A percentile compares a stretch with the other conserved stretches of the same genome.
phyloP scores from a whole-genome alignment of 53 echinoderm and acorn worm genomes.

The Crossaster papposus region DNA sequence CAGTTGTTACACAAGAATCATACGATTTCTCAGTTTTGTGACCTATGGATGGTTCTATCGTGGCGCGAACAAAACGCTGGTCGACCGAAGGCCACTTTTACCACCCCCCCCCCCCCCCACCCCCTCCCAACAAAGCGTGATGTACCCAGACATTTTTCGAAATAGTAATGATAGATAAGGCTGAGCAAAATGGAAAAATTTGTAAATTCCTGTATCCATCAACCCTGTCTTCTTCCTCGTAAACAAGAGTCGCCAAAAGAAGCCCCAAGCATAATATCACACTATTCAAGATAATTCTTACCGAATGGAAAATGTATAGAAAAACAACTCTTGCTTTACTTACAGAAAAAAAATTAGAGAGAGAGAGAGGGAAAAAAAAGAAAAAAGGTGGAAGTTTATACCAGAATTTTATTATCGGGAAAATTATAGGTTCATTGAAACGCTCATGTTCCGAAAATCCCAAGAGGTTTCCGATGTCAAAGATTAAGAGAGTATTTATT shows the following conservation, averaged over 20 bases:
- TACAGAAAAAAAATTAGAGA: background rate
- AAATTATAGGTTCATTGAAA: background rate
- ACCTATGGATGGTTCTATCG: too few relatives aligned
- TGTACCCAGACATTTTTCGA: too few relatives aligned
- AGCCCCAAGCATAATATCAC: background rate
- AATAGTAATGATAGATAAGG: too few relatives aligned
- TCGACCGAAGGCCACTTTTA: too few relatives aligned
- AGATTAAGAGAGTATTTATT: conserved; percentile 10
- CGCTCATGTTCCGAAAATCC: background rate
- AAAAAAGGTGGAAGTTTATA: background rate
- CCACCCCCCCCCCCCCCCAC: too few relatives aligned
- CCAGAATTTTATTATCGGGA: background rate
- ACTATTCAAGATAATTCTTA: background rate
- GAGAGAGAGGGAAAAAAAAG: background rate
- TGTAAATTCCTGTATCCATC: background rate
- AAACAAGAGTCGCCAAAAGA: background rate
- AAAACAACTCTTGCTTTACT: background rate
- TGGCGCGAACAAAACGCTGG: too few relatives aligned
- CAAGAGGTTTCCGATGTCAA: background rate
- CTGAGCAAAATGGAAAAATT: background rate
- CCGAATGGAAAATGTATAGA: background rate
- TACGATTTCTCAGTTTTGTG: too few relatives aligned
- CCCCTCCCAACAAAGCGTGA: too few relatives aligned
- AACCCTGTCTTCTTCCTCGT: background rate
- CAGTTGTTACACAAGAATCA: too few relatives aligned